Evolutionary conservation across 2,797 vertebrate genomes (phyloP).

Genomic region (Gorsachius magnificus): DNA sequence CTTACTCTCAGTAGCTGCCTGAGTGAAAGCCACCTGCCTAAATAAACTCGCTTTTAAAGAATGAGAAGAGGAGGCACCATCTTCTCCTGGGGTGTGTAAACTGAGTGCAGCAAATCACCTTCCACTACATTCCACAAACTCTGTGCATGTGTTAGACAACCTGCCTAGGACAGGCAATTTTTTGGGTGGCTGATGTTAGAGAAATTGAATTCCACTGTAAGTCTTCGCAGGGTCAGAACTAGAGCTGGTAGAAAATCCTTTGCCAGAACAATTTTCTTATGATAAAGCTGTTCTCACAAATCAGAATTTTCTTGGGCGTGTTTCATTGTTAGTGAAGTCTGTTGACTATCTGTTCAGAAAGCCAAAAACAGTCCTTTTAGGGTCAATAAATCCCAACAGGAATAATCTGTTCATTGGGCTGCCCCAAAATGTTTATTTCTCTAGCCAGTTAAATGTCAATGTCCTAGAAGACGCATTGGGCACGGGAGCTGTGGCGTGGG

Average conservation of each 20-base stretch:
- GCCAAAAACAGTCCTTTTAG: background rate
- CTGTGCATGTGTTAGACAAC: background rate
- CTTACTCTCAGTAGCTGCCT: background rate
- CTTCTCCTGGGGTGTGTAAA: background rate
- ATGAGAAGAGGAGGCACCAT: background rate
- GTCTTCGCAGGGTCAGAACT: background rate
- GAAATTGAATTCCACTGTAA: background rate
- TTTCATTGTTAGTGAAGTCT: background rate
- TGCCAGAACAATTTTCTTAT: background rate
- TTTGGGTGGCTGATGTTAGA: background rate
- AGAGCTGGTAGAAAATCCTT: background rate
- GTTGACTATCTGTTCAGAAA: background rate
- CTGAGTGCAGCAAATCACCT: background rate
- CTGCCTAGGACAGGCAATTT: background rate
- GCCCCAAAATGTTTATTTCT: background rate
- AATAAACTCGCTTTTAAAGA: background rate
- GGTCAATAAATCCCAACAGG: background rate
- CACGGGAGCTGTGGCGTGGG: background rate
- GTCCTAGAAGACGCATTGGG: background rate
- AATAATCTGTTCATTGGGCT: background rate
- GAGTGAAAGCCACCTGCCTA: background rate
- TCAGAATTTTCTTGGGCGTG: background rate
- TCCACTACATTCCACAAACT: background rate
- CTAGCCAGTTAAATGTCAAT: background rate
- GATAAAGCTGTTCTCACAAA: background rate